Base-by-base conservation (phyloP, 2,888 invertebrate species). In the Caenorhabditis macrosperma region DNA sequence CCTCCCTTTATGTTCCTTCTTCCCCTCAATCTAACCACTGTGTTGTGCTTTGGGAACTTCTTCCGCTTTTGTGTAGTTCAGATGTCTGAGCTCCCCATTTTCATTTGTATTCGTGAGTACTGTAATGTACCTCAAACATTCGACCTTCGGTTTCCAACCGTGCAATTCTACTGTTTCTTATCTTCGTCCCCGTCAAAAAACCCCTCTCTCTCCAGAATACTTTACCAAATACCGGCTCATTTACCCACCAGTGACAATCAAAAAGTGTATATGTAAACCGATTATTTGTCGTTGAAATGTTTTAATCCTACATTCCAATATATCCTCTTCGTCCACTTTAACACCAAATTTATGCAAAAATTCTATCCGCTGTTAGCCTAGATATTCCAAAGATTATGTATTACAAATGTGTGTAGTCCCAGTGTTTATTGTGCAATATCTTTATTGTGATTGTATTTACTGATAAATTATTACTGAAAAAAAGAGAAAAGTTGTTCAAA, bases 191-290 rank as follows among this genome's bases (percentile, higher is more conserved):
- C 26, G 63, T 55, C 28, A 35, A 26, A 22, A 44, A 52, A 64
- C 22, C 30, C 24, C 26, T 48, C 24, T 63, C 63, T 55, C 71
- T 41, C 61, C 71, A 46, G 28, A 74, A 64, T 55, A 76, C 63
- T 76, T 76, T 74, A 72, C 63, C 64, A 69, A 69, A 68, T 63
- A 77, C 57, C 77, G 77, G 77, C 63, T 77, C 77, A 77, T 68
- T 50, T 77, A 76, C 48, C 41, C 77, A 52, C 77, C 77, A 77
- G 77, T 77, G 77, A 77, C 77, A 69, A 24, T 24, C 38, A 57
- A 33, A 72, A 63, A 55, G 17, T 44, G 44, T 44, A 44, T 44
- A 46, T 35, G 35, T 26, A 22, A 17, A n/a, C 38, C 44, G 46
- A 55, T 30, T 46, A 3, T 46, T 48, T 6, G 20, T 64, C 26